A percentile compares a stretch with the other conserved stretches of the same genome.
Evolutionary conservation across 2,888 invertebrate genomes (phyloP).

Genomic region (Tipula confusa): DNA sequence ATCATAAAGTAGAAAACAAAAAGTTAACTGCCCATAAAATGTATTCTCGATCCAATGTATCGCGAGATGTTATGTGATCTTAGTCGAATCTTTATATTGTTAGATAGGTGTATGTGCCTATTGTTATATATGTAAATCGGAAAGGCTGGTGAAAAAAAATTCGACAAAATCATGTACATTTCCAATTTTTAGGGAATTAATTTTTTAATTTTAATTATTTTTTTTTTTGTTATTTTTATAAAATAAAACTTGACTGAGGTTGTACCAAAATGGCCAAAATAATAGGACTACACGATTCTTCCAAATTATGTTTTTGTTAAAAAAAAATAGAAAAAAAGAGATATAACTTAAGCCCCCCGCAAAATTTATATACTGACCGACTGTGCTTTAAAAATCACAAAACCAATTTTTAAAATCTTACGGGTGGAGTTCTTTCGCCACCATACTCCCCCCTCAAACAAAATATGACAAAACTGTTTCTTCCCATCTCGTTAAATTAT

Average conservation of each 20-base stretch:
- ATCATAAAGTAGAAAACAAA: neutral
- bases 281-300: constrained; percentile 12
- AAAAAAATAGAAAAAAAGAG: neutral
- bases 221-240: neutral
- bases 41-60: neutral
- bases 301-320: constrained; percentile 15
- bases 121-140: constrained; percentile 5
- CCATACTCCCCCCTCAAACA: too few species aligned
- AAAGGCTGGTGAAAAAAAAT: neutral
- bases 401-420: neutral
- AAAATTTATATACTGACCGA: neutral
- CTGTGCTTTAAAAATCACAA: constrained; percentile 25
- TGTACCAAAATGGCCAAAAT: constrained; percentile 29
- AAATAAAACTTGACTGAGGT: constrained; percentile 26
- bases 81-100: neutral
- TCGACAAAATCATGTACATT: neutral
- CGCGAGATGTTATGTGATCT: neutral
- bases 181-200: neutral
- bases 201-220: neutral
- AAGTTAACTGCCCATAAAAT: constrained; percentile 4
- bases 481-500: neutral
- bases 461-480: neutral
- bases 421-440: too few species aligned
- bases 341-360: neutral
- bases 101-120: neutral